Percentiles rank a stretch among this genome's conserved stretches.
These are phyloP conservation scores for Latrodectus elegans DNA, from an alignment of 2,888 invertebrate genomes.

Conservation along the genomic window DNA sequence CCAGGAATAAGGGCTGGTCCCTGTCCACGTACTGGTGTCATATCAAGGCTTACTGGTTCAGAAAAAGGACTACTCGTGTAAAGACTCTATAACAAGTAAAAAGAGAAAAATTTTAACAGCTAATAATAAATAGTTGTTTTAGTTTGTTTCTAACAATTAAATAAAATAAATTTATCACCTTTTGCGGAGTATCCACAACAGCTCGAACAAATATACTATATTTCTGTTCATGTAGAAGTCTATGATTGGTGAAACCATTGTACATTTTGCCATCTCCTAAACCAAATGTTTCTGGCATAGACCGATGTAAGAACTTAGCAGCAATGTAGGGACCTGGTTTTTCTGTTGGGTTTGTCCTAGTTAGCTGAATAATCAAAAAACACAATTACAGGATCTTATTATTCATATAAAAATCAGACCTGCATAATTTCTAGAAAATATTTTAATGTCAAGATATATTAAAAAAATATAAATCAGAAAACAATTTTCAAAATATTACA, in stretches of 20 bases:
- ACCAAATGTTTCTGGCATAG: constrained; percentile 93
- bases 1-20: constrained; percentile 49
- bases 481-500: background rate
- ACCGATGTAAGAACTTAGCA: constrained; percentile 91
- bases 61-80: constrained; percentile 96
- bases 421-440: background rate
- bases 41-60: constrained; percentile 87
- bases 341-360: constrained; percentile 78
- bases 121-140: background rate
- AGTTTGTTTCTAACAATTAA: background rate
- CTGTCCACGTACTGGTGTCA: constrained; percentile 53
- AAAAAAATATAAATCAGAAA: background rate
- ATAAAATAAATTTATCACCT: constrained; percentile 76
- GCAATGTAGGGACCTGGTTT: constrained; percentile 86
- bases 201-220: constrained; percentile 95
- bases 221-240: constrained; percentile 85
- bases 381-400: background rate
- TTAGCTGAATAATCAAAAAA: constrained; percentile 75
- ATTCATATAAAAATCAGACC: background rate
- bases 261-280: constrained; percentile 92
- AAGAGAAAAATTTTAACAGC: background rate
- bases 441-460: background rate
- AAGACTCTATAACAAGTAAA: constrained; percentile 79
- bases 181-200: constrained; percentile 94
- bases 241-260: constrained; percentile 90